Conservation (phyloP, 2,113 vertebrate species). For the Tylochromis polylepis region DNA sequence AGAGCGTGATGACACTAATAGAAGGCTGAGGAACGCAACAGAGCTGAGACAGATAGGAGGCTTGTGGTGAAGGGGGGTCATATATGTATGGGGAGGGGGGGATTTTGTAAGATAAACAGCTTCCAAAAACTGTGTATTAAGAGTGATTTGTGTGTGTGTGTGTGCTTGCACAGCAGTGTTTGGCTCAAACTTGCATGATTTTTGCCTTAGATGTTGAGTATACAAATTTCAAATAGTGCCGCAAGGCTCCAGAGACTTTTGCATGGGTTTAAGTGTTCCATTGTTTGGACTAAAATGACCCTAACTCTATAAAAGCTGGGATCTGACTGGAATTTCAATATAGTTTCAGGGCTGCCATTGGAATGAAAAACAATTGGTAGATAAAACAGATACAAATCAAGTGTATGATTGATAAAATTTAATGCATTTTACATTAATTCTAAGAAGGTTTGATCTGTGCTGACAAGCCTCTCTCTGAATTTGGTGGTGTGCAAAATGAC, state of each 20-base stretch:
- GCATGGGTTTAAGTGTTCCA: background rate
- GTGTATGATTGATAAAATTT: background rate
- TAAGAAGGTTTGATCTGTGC: background rate
- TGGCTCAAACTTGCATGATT: background rate
- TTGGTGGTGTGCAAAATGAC: background rate
- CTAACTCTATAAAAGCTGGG: background rate
- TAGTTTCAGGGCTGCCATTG: background rate
- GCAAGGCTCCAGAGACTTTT: background rate
- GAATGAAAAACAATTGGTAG: background rate
- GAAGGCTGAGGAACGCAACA: conserved; percentile 23
- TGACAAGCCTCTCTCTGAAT: background rate
- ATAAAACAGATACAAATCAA: background rate
- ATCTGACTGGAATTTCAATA: background rate
- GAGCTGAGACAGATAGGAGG: conserved; percentile 15
- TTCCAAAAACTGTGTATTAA: background rate
- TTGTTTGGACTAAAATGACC: background rate
- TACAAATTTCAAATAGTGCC: background rate
- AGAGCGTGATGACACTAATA: conserved; percentile 70
- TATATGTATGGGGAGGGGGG: background rate
- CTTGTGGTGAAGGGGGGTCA: background rate
- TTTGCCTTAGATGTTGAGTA: background rate
- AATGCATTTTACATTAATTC: rapidly evolving
- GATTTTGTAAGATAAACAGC: background rate
- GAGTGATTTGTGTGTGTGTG: no score
- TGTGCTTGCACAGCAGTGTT: background rate